phyloP scores from a whole-genome alignment of 2,888 invertebrate species.

The Eumacrocentrus americanus region DNA sequence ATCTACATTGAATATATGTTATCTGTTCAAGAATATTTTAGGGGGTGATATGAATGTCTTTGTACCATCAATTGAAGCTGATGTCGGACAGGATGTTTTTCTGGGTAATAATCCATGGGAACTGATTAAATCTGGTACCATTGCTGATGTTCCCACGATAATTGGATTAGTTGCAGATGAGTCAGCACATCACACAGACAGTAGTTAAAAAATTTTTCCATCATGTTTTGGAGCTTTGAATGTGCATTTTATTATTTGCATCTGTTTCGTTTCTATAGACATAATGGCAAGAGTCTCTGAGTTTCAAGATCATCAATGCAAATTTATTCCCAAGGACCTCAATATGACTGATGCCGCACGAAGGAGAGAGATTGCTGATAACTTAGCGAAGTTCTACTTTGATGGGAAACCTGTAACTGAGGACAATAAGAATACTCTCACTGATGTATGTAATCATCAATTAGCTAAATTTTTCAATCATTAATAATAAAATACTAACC shows the following conservation, averaged over 20 bases:
- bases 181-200: conserved; percentile 35
- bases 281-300: conserved; percentile 41
- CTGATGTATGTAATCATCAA: conserved; percentile 14
- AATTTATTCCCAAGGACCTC: conserved; percentile 49
- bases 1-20: too few species aligned
- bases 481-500: not conserved
- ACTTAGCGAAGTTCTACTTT: conserved; percentile 48
- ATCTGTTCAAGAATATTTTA: conserved; percentile 47
- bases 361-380: conserved; percentile 39
- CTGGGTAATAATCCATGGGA: conserved; percentile 50
- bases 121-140: conserved; percentile 46
- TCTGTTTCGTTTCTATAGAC: conserved; percentile 25
- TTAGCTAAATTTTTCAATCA: not conserved
- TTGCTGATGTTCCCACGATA: conserved; percentile 51
- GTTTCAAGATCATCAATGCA: conserved; percentile 48
- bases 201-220: conserved; percentile 35
- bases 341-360: conserved; percentile 48
- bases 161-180: conserved; percentile 47
- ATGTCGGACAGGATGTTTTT: conserved; percentile 51
- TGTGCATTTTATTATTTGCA: not conserved
- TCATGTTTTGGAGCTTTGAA: not conserved
- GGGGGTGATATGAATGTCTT: conserved; percentile 50
- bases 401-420: conserved; percentile 45
- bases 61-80: conserved; percentile 46
- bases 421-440: conserved; percentile 37